Base-by-base conservation (phyloP, 1,140 invertebrate species). In the Chironomus striatipennis region DNA sequence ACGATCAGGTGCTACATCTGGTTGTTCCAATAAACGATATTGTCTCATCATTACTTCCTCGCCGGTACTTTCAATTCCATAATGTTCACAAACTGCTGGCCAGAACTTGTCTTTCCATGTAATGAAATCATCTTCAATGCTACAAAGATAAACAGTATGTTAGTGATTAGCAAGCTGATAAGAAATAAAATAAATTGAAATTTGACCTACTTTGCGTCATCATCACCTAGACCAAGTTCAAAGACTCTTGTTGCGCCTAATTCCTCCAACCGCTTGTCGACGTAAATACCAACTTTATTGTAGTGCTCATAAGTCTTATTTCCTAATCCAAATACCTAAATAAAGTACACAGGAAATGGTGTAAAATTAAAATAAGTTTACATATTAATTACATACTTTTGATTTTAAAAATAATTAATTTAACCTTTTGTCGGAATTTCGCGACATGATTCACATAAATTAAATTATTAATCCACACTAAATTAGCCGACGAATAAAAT, bases 251-350 rank as follows among this genome's bases (percentile, higher is more conserved):
- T 93, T 42, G 92, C 98, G 74, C 97, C 98, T 67, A 99, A 85
- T 82, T 99, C 96, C 81, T 96, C 96, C 21, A 99, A 81, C 73
- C 94, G 85, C 79, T 94, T 94, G 83, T 99, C 97, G 42, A 99
- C 92, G 83, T 95, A 97, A 78, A 93, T 96, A 0, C 93, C 98
- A 76, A 99, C 96, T 78, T 95, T 93, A 85, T 99, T 99, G 82
- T 97, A 99, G 85, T 99, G 98, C 82, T 99, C 98, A 82, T 99
- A 99, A 0, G 98, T 99, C 84, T 99, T 99, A 81, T 99, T 99
- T 17, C 98, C 98, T 21, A 99, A 86, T 18, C 93, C 97, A 87
- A 99, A 99, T 10, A 99, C 96, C 96, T 98, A 79, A 7, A 86
- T 86, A n/a, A n/a, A n/a, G n/a, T 86, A 81, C 79, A 76, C 79